Base-by-base conservation (phyloP, 1,140 invertebrate genomes). In the Leptinotarsa lineolata region DNA sequence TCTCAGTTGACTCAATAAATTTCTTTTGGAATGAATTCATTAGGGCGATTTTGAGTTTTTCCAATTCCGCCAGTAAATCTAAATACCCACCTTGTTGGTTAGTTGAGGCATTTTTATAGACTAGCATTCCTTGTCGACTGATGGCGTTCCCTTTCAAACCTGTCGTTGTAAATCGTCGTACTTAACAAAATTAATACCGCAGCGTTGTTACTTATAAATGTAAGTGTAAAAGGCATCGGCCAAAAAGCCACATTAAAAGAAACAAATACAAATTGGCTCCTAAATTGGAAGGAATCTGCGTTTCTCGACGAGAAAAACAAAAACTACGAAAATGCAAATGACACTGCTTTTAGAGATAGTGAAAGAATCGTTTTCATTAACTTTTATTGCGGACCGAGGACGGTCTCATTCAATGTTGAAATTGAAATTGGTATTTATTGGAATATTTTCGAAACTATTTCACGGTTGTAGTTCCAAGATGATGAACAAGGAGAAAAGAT, bases 101-200 rank as follows among this genome's bases (percentile, higher is more conserved):
- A 54, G 16, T 54, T 54, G 6, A 15, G n/a, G 48, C 15, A 54
- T 54, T 54, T 54, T 54, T 54, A 54, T 54, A 4, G 48, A 54
- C 48, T n/a, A 54, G 6, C 48, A 54, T 54, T 54, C 48, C 16
- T 16, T 5, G 48, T 18, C 48, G 48, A 54, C 48, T 54, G 16
- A 54, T 54, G 16, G n/a, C 48, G 48, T 54, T 54, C 48, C n/a
- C 48, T 5, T 8, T 18, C 48, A 54, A 54, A 18, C 16, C 48
- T 54, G 48, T 54, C 48, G 48, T 54, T 54, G 15, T 54, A 54
- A 54, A 54, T 54, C 48, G 48, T 18, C 48, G 48, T 54, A 54
- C 48, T 54, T 54, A 54, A 54, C 48, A 54, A 54, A 54, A 54
- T 54, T 54, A 54, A 54, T 54, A 54, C 48, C 48, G 48, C 16